These are phyloP conservation scores for Xestia ashworthii DNA, from an alignment of 2,888 invertebrate species.

Conservation along the genomic window DNA sequence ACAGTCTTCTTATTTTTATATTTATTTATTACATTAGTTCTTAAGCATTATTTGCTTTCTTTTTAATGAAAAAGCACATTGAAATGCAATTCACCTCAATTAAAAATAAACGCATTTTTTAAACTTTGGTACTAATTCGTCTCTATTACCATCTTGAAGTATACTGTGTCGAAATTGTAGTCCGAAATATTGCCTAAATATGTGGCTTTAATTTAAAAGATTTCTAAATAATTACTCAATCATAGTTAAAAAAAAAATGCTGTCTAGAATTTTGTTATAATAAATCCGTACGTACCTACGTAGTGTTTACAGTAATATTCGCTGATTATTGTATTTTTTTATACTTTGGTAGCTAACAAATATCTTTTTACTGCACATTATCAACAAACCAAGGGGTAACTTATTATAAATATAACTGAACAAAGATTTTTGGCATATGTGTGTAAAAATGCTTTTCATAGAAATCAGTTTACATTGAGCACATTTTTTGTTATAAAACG, in stretches of 20 bases:
- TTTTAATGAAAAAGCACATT: constrained; percentile 39
- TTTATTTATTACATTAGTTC: constrained; percentile 58
- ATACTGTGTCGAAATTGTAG: constrained; percentile 27
- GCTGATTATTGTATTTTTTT: constrained; percentile 27
- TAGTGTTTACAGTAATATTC: not conserved
- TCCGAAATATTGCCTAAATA: constrained; percentile 33
- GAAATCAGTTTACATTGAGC: constrained; percentile 27
- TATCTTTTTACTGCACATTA: constrained; percentile 17
- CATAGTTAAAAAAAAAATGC: not conserved
- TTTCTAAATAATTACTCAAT: not conserved
- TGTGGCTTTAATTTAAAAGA: constrained; percentile 22
- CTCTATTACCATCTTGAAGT: constrained; percentile 58
- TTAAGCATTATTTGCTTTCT: constrained; percentile 55
- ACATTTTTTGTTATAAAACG: constrained; percentile 39
- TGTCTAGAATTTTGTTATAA: not conserved
- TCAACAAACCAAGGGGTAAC: not conserved
- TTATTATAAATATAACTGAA: not conserved
- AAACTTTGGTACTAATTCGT: constrained; percentile 54
- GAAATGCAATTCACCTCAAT: constrained; percentile 37
- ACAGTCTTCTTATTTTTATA: constrained; percentile 48
- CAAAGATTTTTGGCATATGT: not conserved
- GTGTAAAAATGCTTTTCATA: constrained; percentile 18
- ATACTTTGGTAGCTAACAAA: constrained; percentile 52
- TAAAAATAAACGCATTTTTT: constrained; percentile 46
- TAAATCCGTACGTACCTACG: not conserved